Percentiles rank a stretch among this genome's conserved stretches.
These are phyloP conservation scores for Istiophorus platypterus DNA, from an alignment of 2,113 vertebrate genomes.

Conservation along the genomic window DNA sequence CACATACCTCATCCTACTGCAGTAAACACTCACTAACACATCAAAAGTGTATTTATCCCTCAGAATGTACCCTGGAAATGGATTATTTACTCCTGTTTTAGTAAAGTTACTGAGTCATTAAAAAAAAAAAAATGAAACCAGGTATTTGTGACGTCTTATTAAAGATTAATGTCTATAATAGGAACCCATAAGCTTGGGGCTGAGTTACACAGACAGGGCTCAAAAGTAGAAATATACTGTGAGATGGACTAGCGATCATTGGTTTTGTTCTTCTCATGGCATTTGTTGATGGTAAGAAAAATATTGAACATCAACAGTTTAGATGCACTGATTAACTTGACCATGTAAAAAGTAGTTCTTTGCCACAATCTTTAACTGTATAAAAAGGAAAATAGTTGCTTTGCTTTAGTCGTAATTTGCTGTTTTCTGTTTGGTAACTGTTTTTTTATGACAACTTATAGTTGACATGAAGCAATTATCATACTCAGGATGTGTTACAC, in stretches of 20 bases:
- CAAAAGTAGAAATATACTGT: not conserved
- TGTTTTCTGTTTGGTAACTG: not conserved
- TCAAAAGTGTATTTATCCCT: not conserved
- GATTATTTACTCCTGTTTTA: not conserved
- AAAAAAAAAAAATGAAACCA: not conserved
- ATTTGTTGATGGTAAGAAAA: not conserved
- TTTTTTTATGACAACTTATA: constrained; percentile 4
- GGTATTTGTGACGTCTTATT: not conserved
- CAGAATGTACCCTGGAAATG: no score
- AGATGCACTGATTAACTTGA: not conserved
- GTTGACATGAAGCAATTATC: constrained; percentile 1
- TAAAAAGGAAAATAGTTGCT: not conserved
- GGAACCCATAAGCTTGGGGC: not conserved
- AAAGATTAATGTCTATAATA: not conserved
- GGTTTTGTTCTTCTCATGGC: not conserved
- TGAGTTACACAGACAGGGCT: not conserved
- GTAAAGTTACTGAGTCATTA: not conserved
- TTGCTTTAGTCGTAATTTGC: not conserved
- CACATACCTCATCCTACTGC: not conserved
- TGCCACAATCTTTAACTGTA: not conserved
- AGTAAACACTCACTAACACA: not conserved
- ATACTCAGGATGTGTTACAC: not conserved
- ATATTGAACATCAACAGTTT: not conserved
- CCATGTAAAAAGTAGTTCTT: not conserved
- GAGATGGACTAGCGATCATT: not conserved